Base-by-base conservation (phyloP, 2,888 invertebrate species). In the Mimachlamys varia region DNA sequence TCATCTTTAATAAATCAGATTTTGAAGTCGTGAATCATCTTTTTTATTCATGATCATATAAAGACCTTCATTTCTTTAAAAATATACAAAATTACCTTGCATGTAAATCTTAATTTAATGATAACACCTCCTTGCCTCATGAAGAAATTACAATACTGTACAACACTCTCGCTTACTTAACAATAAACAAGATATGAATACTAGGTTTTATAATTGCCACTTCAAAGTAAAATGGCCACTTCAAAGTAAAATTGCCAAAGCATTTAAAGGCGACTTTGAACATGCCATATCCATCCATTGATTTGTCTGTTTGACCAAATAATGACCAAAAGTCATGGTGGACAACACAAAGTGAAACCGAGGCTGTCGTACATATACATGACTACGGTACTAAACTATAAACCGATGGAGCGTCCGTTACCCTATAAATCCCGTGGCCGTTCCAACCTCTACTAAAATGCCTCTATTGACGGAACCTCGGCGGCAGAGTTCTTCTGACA, bases 401-500 rank as follows among this genome's bases (percentile, higher is more conserved):
- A 27, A 33, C 76, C 15, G n/a, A 0, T 13, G 76, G 10, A 33
- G 33, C 76, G 76, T 33, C 76, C 33, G 15, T 76, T 76, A 27
- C 33, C 76, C 76, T 76, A 76, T 76, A 76, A 76, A 76, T 76
- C 76, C 76, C 33, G 76, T 33, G 33, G 27, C 33, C 27, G 27
- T 76, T 76, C 76, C 76, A 22, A 12, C 27, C 76, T 22, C 33
- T 76, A 76, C 27, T 33, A 27, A 33, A 76, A 76, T 76, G 76
- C 33, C 76, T 27, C 33, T 76, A 76, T 76, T 76, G 76, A 76
- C 13, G 76, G 76, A 33, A 27, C 7, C 76, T 76, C 76, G 76
- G 76, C 76, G 76, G 76, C 76, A 76, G 33, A 27, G 76, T 33
- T 76, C 76, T 76, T 76, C 76, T 91, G 91, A 91, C 87, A 89